These are phyloP conservation scores for Mionectes olivaceus DNA, from an alignment of 2,797 vertebrate species.

Conservation along the genomic window DNA sequence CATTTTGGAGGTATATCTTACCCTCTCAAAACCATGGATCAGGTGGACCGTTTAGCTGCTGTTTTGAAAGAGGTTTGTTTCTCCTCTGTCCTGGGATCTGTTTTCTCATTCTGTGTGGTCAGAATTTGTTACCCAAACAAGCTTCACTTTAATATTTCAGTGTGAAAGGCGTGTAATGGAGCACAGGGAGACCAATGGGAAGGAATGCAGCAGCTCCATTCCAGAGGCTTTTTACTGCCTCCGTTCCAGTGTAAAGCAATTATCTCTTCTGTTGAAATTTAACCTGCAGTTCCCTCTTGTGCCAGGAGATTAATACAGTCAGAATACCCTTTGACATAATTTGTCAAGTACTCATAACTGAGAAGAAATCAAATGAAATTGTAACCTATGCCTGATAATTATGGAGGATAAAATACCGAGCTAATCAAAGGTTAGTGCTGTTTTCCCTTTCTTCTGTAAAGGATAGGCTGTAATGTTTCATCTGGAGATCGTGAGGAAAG, in stretches of 20 bases:
- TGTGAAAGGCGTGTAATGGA: background rate
- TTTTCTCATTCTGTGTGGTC: background rate
- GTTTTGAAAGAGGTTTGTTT: background rate
- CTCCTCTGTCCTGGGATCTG: background rate
- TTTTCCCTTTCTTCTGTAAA: background rate
- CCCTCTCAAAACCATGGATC: rapidly evolving
- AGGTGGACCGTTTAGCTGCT: background rate
- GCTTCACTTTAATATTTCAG: background rate
- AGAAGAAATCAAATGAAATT: background rate
- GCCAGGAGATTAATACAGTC: background rate
- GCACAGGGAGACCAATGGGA: background rate
- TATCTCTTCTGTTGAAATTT: conserved; percentile 30
- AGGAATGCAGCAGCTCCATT: background rate
- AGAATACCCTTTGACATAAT: background rate
- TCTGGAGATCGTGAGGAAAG: rapidly evolving
- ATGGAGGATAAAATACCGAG: background rate
- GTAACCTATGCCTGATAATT: background rate
- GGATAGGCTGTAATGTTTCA: background rate
- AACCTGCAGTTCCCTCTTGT: conserved; percentile 22
- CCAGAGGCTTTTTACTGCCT: background rate
- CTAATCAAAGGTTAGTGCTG: background rate
- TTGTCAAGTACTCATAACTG: background rate
- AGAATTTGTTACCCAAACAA: background rate
- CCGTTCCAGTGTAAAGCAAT: background rate
- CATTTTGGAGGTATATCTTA: background rate